Percentiles rank a stretch among this genome's conserved stretches.
These are phyloP conservation scores for Sycon ciliatum DNA, from an alignment of 37 sponge, comb jelly and placozoan genomes.

Conservation along the genomic window DNA sequence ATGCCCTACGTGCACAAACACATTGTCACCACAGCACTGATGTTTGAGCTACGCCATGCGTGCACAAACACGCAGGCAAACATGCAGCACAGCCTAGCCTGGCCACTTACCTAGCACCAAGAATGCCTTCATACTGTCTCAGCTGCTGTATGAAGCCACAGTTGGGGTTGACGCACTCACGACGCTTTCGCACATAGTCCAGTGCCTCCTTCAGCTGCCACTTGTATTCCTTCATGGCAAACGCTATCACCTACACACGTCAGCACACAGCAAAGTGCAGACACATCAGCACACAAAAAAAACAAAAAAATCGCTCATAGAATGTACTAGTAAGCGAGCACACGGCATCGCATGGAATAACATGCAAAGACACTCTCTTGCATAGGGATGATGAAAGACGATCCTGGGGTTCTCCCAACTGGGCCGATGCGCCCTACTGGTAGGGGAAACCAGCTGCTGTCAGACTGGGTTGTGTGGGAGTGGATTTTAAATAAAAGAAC, in stretches of 20 bases:
- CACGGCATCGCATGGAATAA: not conserved
- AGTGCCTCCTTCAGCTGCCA: conserved; percentile 58
- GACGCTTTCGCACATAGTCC: conserved; percentile 51
- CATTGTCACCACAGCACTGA: no score
- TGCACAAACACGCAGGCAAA: no score
- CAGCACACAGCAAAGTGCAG: not conserved
- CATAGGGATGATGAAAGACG: not conserved
- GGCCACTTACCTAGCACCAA: conserved; percentile 88
- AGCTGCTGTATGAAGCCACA: conserved; percentile 76
- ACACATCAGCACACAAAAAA: not conserved
- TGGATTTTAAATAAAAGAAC: no score
- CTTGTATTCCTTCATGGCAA: conserved; percentile 88
- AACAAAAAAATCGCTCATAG: not conserved
- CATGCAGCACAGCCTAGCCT: no score
- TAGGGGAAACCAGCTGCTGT: no score
- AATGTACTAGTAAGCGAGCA: not conserved
- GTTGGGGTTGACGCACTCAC: conserved; percentile 79
- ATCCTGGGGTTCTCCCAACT: no score
- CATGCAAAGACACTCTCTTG: conserved; percentile 1
- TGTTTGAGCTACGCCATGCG: no score
- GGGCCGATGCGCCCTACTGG: no score
- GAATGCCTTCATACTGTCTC: conserved; percentile 79
- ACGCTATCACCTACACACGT: conserved; percentile 74
- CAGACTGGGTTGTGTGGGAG: no score
- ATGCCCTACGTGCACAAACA: no score